A percentile compares a stretch with the other conserved stretches of the same genome.
phyloP scores from a whole-genome alignment of 2,113 vertebrate species.

The Pelmatolapia mariae region DNA sequence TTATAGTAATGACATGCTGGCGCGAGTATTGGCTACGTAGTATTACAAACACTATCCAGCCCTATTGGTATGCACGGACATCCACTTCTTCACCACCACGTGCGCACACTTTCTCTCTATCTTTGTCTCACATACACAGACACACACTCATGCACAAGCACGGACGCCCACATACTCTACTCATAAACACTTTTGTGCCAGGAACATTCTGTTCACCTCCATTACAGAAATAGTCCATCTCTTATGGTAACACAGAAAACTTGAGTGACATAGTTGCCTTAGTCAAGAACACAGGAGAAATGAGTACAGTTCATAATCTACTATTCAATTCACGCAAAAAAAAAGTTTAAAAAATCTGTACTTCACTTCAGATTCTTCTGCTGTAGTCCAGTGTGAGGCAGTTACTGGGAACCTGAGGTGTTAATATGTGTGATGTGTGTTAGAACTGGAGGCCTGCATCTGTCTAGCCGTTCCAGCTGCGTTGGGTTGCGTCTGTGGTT shows the following conservation, averaged over 20 bases:
- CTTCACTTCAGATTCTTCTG: background rate
- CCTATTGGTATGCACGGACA: background rate
- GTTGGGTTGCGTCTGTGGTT: constrained; percentile 62
- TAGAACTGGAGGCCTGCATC: constrained; percentile 36
- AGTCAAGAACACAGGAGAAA: background rate
- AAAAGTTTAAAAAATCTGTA: background rate
- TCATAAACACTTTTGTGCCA: constrained; percentile 31
- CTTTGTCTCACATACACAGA: background rate
- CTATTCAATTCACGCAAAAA: background rate
- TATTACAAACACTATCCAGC: background rate
- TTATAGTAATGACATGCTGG: background rate
- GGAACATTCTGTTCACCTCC: constrained; percentile 65
- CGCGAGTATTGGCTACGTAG: background rate
- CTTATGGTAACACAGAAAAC: constrained; percentile 47
- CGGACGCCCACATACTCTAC: background rate
- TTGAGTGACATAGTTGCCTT: constrained; percentile 30
- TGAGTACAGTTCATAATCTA: constrained; percentile 19
- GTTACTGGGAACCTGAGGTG: constrained; percentile 39
- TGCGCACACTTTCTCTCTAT: background rate
- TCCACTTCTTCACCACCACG: background rate
- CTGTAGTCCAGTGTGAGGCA: constrained; percentile 2
- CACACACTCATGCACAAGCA: background rate
- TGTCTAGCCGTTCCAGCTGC: constrained; percentile 60
- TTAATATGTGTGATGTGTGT: constrained; percentile 53
- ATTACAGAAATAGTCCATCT: constrained; percentile 34